A percentile compares a stretch with the other conserved stretches of the same genome.
phyloP scores from a whole-genome alignment of 2,888 invertebrate genomes.

The Mycalesis mineus region DNA sequence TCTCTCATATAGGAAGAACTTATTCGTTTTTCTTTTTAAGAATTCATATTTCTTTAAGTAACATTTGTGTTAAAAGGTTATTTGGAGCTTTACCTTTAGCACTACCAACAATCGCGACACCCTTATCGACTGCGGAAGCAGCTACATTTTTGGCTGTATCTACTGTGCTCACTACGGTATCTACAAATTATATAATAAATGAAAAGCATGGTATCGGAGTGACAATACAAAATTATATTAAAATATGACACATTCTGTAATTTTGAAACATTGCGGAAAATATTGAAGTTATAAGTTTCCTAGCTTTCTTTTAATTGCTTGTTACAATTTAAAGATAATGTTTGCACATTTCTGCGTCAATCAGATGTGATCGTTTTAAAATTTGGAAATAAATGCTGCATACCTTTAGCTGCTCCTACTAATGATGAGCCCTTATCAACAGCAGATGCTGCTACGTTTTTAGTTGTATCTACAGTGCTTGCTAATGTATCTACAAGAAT shows the following conservation, averaged over 20 bases:
- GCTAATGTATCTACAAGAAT: slow-evolving; percentile 42
- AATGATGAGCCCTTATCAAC: slow-evolving; percentile 46
- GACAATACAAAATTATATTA: too few species aligned
- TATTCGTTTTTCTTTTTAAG: too few species aligned
- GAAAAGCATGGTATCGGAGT: neutral
- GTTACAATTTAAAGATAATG: too few species aligned
- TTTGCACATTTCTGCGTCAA: too few species aligned
- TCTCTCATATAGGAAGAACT: too few species aligned
- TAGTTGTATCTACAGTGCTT: slow-evolving; percentile 39
- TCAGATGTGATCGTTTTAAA: too few species aligned
- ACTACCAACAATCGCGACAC: slow-evolving; percentile 37
- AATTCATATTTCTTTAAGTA: too few species aligned
- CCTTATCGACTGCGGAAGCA: slow-evolving; percentile 46
- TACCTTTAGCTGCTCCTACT: slow-evolving; percentile 39
- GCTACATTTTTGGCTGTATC: slow-evolving; percentile 52
- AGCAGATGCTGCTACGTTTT: slow-evolving; percentile 36
- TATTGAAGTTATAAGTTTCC: too few species aligned
- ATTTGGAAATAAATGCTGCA: neutral
- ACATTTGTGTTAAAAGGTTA: too few species aligned
- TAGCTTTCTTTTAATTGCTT: too few species aligned
- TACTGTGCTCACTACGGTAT: slow-evolving; percentile 49
- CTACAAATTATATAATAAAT: slow-evolving; percentile 40
- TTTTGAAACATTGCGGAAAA: too few species aligned
- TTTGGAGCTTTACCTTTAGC: slow-evolving; percentile 26
- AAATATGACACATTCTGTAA: too few species aligned